Base-by-base conservation (phyloP, 1,140 invertebrate genomes). In the Cydia fagiglandana region DNA sequence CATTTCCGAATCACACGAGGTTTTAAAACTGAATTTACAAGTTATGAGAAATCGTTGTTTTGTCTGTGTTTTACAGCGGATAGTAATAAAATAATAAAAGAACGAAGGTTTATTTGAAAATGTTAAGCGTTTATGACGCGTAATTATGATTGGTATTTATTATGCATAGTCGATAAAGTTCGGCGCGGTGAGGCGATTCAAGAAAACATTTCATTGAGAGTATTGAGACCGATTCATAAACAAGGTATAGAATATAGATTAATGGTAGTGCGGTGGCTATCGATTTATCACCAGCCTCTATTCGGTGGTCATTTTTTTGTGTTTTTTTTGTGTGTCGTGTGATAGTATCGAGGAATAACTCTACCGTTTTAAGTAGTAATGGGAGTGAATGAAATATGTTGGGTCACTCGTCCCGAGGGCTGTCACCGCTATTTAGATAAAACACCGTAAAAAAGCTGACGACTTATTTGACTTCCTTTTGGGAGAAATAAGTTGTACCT, bases 291-390 rank as follows among this genome's bases (percentile, higher is more conserved):
- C 50, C 4, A 28, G 30, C 76, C n/a, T 80, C 76, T 77, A 79
- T 73, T 61, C 73, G 68, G 77, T 77, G 75, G 77, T 77, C 64
- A 78, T 76, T 73, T 75, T 80, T 77, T 76, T 78, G 64, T 73
- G 79, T 75, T 68, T 82, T 85, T 81, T 86, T 77, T 80, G 85
- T 84, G 80, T 81, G 80, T 77, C 80, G 84, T 87, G 81, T 84
- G 86, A 90, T 91, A 85, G 88, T 84, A 89, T 89, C 86, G 82
- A 80, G 79, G 78, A 86, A 86, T 84, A 87, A 88, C 80, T 88
- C 81, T 79, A 87, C 81, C 82, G 78, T 86, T 87, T 87, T 86
- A 87, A 86, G 84, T 85, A 86, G 85, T 88, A 87, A 89, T 88
- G 88, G 88, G 79, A 79, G 78, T 86, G 85, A 89, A 88, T 86